Percentiles rank a stretch among this genome's conserved stretches.
Evolutionary conservation across 2,888 invertebrate species (phyloP).

Genomic region (Pelosia muscerda): DNA sequence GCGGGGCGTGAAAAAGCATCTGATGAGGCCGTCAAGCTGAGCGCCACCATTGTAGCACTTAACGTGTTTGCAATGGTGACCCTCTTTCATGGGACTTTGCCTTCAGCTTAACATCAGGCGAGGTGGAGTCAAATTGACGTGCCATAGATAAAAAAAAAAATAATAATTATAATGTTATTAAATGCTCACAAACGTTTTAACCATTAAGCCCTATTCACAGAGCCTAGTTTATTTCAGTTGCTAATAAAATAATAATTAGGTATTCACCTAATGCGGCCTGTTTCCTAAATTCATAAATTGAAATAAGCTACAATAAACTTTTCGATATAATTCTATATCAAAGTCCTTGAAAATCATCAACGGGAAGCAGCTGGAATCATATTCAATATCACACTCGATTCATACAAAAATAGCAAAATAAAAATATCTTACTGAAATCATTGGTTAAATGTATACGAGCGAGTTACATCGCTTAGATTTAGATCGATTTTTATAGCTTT

Average conservation of each 20-base stretch:
- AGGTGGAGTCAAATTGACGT: no score
- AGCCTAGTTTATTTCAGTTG: background rate
- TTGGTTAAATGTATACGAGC: slow-evolving; percentile 16
- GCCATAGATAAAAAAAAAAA: no score
- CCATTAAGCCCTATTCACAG: no score
- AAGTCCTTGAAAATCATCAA: slow-evolving; percentile 14
- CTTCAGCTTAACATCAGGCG: no score
- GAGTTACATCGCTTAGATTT: slow-evolving; percentile 14
- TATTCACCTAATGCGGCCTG: background rate
- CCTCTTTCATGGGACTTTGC: no score
- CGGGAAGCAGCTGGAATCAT: slow-evolving; percentile 22
- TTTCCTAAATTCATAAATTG: background rate
- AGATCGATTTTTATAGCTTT: slow-evolving; percentile 15
- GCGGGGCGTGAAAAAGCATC: no score
- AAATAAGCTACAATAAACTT: slow-evolving; percentile 8
- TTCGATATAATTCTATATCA: background rate
- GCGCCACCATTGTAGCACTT: no score
- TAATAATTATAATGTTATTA: no score
- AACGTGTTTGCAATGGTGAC: no score
- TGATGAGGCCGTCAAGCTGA: no score
- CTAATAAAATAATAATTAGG: background rate
- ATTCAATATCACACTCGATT: slow-evolving; percentile 12
- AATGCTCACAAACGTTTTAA: no score
- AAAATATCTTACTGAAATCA: slow-evolving; percentile 29
- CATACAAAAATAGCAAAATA: slow-evolving; percentile 33